These are phyloP conservation scores for Smutsia gigantea DNA, from an alignment of 2,797 vertebrate species.

Conservation along the genomic window DNA sequence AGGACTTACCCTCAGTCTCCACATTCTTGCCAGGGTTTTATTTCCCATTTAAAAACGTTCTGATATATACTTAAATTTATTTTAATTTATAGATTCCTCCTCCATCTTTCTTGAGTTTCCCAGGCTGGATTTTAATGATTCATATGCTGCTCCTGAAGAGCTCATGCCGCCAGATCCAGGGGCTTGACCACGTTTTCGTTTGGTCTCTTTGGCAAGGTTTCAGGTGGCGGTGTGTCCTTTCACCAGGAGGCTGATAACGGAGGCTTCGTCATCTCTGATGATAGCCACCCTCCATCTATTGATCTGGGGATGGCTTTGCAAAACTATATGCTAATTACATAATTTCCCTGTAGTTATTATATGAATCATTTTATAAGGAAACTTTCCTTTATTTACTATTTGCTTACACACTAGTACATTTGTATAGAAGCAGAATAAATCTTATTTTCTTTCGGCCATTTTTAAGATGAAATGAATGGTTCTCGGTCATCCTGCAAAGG, in stretches of 20 bases:
- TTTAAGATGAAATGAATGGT: conserved; percentile 17
- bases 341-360: not conserved
- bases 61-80: not conserved
- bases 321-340: not conserved
- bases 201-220: not conserved
- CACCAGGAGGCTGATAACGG: not conserved
- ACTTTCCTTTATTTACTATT: not conserved
- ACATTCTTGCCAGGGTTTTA: not conserved
- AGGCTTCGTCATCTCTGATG: not conserved
- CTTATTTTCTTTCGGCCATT: not conserved
- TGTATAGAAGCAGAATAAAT: not conserved
- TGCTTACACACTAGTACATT: not conserved
- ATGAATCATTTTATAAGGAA: not conserved
- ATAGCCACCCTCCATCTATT: not conserved
- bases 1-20: not conserved
- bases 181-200: not conserved
- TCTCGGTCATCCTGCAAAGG: not conserved
- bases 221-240: not conserved
- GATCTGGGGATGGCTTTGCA: not conserved
- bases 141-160: not conserved
- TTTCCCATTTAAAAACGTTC: not conserved
- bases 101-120: not conserved
- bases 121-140: not conserved
- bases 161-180: not conserved
- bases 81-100: not conserved